These are phyloP conservation scores for Lasius platythorax DNA, from an alignment of 2,888 invertebrate genomes.

Conservation along the genomic window DNA sequence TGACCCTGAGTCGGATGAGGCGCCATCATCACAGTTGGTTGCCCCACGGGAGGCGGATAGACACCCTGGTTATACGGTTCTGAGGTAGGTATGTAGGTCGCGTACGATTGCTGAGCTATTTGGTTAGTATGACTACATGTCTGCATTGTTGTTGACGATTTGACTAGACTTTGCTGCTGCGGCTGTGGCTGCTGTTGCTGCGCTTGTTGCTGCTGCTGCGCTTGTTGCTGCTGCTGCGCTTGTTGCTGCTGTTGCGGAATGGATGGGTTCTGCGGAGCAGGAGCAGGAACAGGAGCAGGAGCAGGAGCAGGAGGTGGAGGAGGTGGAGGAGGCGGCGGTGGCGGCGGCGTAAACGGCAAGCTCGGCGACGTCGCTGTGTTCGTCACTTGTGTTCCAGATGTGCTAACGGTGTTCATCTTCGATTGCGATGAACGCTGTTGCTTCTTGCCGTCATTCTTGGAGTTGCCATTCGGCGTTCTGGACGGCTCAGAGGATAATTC, in stretches of 20 bases:
- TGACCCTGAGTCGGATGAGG: conserved; percentile 77
- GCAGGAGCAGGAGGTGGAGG: conserved; percentile 16
- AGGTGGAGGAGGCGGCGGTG: conserved; percentile 60
- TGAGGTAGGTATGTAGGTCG: conserved; percentile 81
- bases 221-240: conserved; percentile 52
- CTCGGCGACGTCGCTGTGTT: conserved; percentile 83
- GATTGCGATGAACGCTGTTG: conserved; percentile 65
- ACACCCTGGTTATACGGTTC: conserved; percentile 79
- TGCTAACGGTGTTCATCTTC: conserved; percentile 50
- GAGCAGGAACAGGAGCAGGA: background rate
- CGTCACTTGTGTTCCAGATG: conserved; percentile 73
- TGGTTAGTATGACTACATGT: conserved; percentile 77
- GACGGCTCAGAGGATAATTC: conserved; percentile 65
- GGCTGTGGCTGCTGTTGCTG: conserved; percentile 56
- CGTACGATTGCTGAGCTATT: conserved; percentile 74
- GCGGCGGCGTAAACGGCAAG: conserved; percentile 79
- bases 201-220: conserved; percentile 58
- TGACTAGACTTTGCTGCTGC: conserved; percentile 81
- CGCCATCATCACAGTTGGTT: conserved; percentile 82
- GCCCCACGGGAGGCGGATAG: conserved; percentile 75
- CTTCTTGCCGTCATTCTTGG: conserved; percentile 73
- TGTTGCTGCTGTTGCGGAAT: conserved; percentile 57
- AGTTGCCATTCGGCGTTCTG: conserved; percentile 53
- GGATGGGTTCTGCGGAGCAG: background rate
- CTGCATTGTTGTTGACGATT: conserved; percentile 77